These are phyloP conservation scores for Myiotriccus ornatus DNA, from an alignment of 2,797 vertebrate species.

Conservation along the genomic window DNA sequence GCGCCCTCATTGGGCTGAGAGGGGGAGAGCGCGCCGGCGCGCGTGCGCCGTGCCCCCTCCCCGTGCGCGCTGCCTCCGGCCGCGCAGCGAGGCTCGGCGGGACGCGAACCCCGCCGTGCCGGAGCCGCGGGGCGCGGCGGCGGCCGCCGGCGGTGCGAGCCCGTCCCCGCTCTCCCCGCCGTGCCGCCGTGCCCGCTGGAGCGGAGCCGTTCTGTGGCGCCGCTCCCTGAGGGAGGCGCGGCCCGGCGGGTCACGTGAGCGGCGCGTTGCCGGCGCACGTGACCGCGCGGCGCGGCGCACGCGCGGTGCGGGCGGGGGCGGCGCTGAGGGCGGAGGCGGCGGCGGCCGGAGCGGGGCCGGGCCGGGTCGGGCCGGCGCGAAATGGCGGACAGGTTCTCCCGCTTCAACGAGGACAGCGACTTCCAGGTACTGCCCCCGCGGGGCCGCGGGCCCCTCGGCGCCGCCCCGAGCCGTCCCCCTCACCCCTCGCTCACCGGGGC, in stretches of 20 bases:
- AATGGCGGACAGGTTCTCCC: constrained; percentile 99
- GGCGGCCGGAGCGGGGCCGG: not conserved
- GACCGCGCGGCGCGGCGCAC: not conserved
- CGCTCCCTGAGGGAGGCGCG: not conserved
- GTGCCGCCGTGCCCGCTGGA: not conserved
- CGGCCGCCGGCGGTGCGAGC: too few species aligned
- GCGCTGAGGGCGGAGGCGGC: not conserved
- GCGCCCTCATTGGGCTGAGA: not conserved
- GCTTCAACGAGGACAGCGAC: constrained; percentile 98
- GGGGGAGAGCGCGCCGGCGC: too few species aligned
- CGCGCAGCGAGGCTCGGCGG: not conserved
- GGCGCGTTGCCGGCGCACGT: not conserved
- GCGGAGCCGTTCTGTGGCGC: too few species aligned
- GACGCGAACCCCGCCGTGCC: not conserved
- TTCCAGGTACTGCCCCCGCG: constrained; percentile 85
- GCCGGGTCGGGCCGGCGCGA: constrained; percentile 74
- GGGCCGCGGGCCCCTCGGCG: not conserved
- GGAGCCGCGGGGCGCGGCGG: not conserved
- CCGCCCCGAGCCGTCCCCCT: too few species aligned
- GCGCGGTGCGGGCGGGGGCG: not conserved
- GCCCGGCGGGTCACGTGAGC: not conserved
- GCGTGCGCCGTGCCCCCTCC: not conserved
- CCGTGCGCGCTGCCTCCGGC: not conserved
- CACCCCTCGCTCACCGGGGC: not conserved
- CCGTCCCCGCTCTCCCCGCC: too few species aligned